Evolutionary conservation across 1,140 invertebrate genomes (phyloP), one percentile per base, ranked within the genome.

Genomic region (Drosophila lacteicornis): DNA sequence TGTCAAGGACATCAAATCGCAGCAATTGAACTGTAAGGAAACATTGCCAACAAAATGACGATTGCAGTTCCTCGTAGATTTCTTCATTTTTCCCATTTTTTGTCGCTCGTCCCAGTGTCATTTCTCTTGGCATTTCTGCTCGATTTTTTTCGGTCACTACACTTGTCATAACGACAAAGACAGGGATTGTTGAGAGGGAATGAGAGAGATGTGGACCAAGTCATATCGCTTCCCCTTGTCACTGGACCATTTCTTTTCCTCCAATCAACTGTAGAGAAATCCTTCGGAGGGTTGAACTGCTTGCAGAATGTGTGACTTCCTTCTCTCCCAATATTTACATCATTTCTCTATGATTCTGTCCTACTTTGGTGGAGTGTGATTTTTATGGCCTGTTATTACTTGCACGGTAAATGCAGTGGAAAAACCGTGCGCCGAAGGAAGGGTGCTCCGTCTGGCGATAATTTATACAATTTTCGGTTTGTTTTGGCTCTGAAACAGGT

Each of bases 11-110:
- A 56, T 71, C 51, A 71, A 79, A 57, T 58, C 60, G 77, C 74
- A 59, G 66, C 83, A 82, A 82, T 86, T 82, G 82, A 86, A 79
- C 83, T 71, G 74, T 71, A 84, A 78, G 85, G 55, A 79, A 76
- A 60, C 76, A 80, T 62, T 84, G 81, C 85, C 85, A 88, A 88
- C 77, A 84, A 90, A 90, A 88, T 90, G 80, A 88, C 81, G 78
- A 81, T 74, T 87, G 67, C 79, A 86, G 66, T 70, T 70, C 66
- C 70, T 55, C 71, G 40, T 40, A 45, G 56, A 69, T 58, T 76
- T 61, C 30, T 67, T 73, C 53, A 59, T 60, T 50, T 62, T 51
- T 33, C n/a, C 27, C 57, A 36, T 62, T 59, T 65, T 56, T 82
- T 36, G 43, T 50, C 49, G 57, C 56, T 67, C 56, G 60, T 78